Evolutionary conservation across 2,113 vertebrate species (phyloP).

Genomic region (Tachuris rubrigastra): DNA sequence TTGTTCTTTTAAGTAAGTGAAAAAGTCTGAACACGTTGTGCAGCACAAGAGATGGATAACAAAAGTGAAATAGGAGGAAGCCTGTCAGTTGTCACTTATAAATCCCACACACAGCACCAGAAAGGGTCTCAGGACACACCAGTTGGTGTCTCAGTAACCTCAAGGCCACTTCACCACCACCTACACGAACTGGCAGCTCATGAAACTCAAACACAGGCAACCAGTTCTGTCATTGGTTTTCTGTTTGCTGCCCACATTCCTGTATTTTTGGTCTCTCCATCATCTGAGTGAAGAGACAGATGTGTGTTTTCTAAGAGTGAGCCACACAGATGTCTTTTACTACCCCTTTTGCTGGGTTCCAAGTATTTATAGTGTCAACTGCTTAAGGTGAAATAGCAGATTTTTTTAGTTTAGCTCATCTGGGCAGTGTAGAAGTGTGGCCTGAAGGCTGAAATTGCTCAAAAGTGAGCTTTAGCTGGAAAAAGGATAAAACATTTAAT

Average conservation of each 20-base stretch:
- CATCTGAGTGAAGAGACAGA: not conserved
- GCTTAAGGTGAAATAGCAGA: not conserved
- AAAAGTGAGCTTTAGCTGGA: not conserved
- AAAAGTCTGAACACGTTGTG: rapidly evolving
- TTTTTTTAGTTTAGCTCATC: not conserved
- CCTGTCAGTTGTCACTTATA: not conserved
- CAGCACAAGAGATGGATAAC: not conserved
- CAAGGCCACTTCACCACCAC: not conserved
- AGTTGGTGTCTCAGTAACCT: not conserved
- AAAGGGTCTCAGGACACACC: rapidly evolving
- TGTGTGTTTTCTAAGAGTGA: not conserved
- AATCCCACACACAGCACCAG: not conserved
- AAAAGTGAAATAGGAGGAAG: not conserved
- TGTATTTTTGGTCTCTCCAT: not conserved
- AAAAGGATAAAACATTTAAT: not conserved
- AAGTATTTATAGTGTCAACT: not conserved
- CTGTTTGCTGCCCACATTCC: not conserved
- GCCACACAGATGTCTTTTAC: not conserved
- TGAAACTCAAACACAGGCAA: too few relatives aligned
- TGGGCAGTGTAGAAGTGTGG: not conserved
- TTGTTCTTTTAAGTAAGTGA: not conserved
- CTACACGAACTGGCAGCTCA: not conserved
- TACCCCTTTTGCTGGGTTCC: not conserved
- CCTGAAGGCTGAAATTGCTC: not conserved
- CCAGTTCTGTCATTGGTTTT: rapidly evolving